Base-by-base conservation (phyloP, 2,888 invertebrate genomes). In the Macroteleia sp. region DNA sequence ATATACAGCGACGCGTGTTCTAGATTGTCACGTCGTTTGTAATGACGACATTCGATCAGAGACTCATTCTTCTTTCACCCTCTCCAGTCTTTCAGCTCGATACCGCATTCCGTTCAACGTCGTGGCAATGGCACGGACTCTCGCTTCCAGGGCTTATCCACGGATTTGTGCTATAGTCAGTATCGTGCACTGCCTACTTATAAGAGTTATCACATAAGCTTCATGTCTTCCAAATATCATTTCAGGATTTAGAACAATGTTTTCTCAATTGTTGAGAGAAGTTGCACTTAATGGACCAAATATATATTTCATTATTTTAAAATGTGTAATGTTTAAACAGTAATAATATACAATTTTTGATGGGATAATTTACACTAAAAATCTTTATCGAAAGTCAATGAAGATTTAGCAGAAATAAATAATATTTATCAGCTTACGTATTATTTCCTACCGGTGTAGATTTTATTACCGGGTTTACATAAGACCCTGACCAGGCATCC, bases 171-270 rank as follows among this genome's bases (percentile, higher is more conserved):
- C 83, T 85, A 86, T 84, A 85, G 86, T 82, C 82, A 82, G 84
- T 85, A 85, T 88, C 90, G 90, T 90, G 91, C 87, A 86, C 87
- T 83, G 91, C 87, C 89, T 90, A 88, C 90, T 90, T 88, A 90
- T 88, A 87, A 89, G 88, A 86, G 87, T 87, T 88, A 89, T 89
- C 84, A 83, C 85, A 71, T 67, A 77, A 81, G 80, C 82, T 85
- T 83, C 67, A 25, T 59, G 52, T 67, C 71, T 48, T 64, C 52
- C 75, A 71, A 75, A 77, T 64, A 69, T 71, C 67, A 70, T 75
- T 75, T 75, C 50, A 14, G 54, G 54, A 62, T 76, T 76, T 64
- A 25, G 46, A 61, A 64, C 61, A 59, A 76, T 73, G 61, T 56
- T 56, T 76, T 59, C 52, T 20, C 61, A 61, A 69, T 67, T 61